Evolutionary conservation across 2,888 invertebrate species (phyloP).

Genomic region (Ornithoptera alexandrae): DNA sequence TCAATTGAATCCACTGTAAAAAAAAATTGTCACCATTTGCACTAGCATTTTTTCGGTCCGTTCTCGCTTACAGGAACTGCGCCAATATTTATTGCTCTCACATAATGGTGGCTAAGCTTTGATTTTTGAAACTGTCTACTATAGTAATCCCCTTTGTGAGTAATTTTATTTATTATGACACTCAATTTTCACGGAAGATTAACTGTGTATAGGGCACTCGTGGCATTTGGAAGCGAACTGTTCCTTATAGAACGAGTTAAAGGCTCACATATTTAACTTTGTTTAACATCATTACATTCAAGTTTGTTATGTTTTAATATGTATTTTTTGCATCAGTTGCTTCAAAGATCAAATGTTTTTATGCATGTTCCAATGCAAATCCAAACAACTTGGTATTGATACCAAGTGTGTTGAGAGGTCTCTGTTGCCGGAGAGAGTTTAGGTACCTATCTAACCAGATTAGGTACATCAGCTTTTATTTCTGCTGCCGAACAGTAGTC

Average conservation of each 20-base stretch:
- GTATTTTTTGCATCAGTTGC: too few species aligned
- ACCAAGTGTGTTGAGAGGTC: too few species aligned
- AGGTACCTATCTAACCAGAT: too few species aligned
- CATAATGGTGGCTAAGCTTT: slow-evolving; percentile 45
- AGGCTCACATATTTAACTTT: neutral
- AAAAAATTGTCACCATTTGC: slow-evolving; percentile 12
- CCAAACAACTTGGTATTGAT: too few species aligned
- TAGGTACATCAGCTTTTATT: too few species aligned
- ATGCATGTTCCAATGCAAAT: too few species aligned
- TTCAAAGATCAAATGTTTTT: too few species aligned
- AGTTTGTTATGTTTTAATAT: too few species aligned
- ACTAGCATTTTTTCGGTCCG: slow-evolving; percentile 9
- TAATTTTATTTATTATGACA: slow-evolving; percentile 66
- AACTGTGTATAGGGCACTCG: slow-evolving; percentile 43
- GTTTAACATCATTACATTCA: neutral
- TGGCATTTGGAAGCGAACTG: slow-evolving; percentile 26
- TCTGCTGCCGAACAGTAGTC: too few species aligned
- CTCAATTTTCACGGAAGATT: slow-evolving; percentile 64
- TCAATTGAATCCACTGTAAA: slow-evolving; percentile 23
- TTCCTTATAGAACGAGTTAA: slow-evolving; percentile 11
- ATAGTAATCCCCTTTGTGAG: slow-evolving; percentile 49
- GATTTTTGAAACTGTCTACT: slow-evolving; percentile 47
- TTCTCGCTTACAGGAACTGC: slow-evolving; percentile 39
- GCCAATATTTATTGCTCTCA: slow-evolving; percentile 54
- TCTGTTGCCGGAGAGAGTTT: too few species aligned